Conservation (phyloP, 2,113 vertebrate species). For the Dolichotis patagonum region DNA sequence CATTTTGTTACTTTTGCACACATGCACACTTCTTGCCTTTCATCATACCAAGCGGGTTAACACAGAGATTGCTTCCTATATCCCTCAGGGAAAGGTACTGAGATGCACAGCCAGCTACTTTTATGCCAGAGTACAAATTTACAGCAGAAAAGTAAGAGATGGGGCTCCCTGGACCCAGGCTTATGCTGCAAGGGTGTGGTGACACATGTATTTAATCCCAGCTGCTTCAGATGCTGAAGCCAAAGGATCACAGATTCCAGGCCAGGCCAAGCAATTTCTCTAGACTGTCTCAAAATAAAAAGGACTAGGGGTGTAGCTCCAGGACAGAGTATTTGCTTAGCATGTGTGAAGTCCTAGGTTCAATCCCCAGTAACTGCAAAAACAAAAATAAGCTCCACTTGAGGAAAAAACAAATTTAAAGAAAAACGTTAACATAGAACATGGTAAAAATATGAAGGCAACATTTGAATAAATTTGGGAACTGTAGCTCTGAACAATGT, state of each 20-base stretch:
- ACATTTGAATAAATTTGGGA: constrained; percentile 22
- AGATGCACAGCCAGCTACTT: background rate
- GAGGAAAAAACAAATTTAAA: constrained; percentile 9
- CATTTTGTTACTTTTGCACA: background rate
- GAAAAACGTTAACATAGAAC: background rate
- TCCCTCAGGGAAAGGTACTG: background rate
- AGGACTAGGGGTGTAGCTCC: background rate
- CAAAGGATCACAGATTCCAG: background rate
- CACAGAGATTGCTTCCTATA: background rate
- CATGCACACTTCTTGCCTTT: background rate
- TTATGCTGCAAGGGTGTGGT: background rate
- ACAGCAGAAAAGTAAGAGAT: background rate
- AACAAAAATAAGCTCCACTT: constrained; percentile 10
- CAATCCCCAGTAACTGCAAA: background rate
- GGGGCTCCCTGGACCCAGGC: too few relatives aligned
- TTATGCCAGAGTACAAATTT: background rate
- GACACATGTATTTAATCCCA: background rate
- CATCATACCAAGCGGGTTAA: background rate
- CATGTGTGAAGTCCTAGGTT: background rate
- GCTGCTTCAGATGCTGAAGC: background rate
- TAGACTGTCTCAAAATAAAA: background rate
- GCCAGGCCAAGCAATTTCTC: background rate
- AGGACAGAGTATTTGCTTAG: background rate
- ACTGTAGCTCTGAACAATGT: constrained; percentile 49
- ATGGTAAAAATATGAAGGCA: background rate